Conservation (phyloP, 2,888 invertebrate genomes). For the Harmothoe impar region DNA sequence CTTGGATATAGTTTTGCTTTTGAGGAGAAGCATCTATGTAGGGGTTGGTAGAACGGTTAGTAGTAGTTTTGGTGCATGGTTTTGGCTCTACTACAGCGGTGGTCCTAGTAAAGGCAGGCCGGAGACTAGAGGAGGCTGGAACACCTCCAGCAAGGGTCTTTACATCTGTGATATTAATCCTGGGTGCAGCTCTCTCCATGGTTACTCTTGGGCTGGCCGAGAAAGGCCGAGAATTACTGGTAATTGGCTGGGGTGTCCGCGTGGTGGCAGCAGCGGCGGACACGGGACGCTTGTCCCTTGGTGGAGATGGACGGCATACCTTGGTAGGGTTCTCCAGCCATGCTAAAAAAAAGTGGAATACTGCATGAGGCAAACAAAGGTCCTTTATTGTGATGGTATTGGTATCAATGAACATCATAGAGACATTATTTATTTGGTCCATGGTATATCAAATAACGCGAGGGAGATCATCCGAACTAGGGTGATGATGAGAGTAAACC, state of each 20-base stretch:
- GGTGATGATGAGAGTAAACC: too few relatives aligned
- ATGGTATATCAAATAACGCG: too few relatives aligned
- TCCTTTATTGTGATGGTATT: too few relatives aligned
- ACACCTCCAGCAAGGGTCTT: background rate
- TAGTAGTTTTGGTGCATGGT: constrained; percentile 17
- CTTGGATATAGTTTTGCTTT: constrained; percentile 38
- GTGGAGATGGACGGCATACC: background rate
- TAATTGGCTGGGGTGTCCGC: background rate
- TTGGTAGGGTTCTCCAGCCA: constrained; percentile 27
- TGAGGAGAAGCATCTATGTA: constrained; percentile 19
- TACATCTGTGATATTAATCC: background rate
- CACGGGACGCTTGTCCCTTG: constrained; percentile 17
- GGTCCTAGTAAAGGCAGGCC: background rate
- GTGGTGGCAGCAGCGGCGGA: constrained; percentile 35
- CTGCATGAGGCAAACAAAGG: too few relatives aligned
- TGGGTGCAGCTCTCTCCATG: background rate
- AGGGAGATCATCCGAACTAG: too few relatives aligned
- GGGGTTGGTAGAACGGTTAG: background rate
- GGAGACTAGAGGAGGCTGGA: background rate
- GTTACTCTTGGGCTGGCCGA: constrained; percentile 23
- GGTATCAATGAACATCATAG: too few relatives aligned
- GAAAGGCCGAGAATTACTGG: constrained; percentile 28
- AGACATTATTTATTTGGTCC: too few relatives aligned
- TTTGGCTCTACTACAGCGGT: background rate
- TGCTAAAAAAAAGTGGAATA: background rate